phyloP scores from a whole-genome alignment of 2,888 invertebrate genomes.

The Melieria picta region DNA sequence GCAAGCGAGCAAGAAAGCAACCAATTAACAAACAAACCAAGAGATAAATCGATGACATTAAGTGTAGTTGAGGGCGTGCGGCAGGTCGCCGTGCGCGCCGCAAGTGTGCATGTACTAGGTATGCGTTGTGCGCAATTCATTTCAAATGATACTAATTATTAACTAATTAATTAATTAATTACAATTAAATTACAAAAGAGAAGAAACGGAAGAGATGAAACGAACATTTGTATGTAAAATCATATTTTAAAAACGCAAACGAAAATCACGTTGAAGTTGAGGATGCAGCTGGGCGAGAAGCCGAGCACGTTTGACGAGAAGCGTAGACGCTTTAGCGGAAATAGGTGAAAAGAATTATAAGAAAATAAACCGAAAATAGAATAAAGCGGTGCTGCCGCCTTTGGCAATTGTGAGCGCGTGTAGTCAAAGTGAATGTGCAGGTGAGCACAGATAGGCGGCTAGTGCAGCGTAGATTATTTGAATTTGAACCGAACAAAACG shows the following conservation, averaged over 20 bases:
- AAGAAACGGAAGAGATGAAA: neutral
- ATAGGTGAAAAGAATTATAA: neutral
- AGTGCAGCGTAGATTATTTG: too few species aligned
- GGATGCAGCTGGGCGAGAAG: neutral
- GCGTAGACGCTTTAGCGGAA: neutral
- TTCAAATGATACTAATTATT: too few species aligned
- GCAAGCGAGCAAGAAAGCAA: too few species aligned
- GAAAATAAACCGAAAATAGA: neutral
- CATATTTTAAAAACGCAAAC: slow-evolving; percentile 24
- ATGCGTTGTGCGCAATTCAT: slow-evolving; percentile 8
- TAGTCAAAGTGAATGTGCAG: too few species aligned
- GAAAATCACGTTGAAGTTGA: neutral
- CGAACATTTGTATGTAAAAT: slow-evolving; percentile 3
- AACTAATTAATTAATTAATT: too few species aligned
- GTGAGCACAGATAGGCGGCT: too few species aligned
- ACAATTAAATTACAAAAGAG: neutral
- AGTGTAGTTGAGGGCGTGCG: too few species aligned
- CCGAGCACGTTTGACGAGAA: neutral
- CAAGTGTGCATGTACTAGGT: neutral
- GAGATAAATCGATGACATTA: too few species aligned
- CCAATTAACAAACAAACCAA: too few species aligned
- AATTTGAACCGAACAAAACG: too few species aligned
- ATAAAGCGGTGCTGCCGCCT: too few species aligned
- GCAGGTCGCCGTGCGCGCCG: neutral
- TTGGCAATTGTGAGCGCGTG: too few species aligned